These are phyloP conservation scores for Scaptomyza caliginosa DNA, from an alignment of 2,888 invertebrate species.

Conservation along the genomic window DNA sequence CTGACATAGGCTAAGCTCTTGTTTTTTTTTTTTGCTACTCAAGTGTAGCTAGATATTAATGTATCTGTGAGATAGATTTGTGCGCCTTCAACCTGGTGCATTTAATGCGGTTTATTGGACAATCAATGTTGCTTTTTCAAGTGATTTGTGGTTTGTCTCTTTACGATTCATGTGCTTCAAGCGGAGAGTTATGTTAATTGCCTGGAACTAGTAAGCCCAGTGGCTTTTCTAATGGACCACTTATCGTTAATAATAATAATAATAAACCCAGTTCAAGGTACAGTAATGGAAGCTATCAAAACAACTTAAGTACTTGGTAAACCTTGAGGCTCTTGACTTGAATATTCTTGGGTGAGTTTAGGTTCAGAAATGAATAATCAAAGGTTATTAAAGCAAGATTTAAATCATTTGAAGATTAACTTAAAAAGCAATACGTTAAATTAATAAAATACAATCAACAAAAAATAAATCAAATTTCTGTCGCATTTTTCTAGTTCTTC, in stretches of 20 bases:
- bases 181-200: slow-evolving; percentile 21
- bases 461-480: background rate
- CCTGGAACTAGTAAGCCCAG: slow-evolving; percentile 1
- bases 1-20: slow-evolving; percentile 23
- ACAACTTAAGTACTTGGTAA: background rate
- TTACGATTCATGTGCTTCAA: slow-evolving; percentile 2
- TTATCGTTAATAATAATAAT: background rate
- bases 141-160: slow-evolving; percentile 22
- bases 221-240: background rate
- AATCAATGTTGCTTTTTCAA: slow-evolving; percentile 48
- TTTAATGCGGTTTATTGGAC: slow-evolving; percentile 27
- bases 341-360: background rate
- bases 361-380: background rate
- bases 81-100: slow-evolving; percentile 11
- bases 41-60: background rate
- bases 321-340: background rate
- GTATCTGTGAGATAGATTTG: slow-evolving; percentile 13
- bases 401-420: too few species aligned
- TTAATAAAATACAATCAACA: background rate
- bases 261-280: slow-evolving; percentile 20
- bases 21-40: too few species aligned
- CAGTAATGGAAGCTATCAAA: background rate
- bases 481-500: background rate
- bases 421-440: too few species aligned
- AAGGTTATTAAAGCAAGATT: background rate